Evolutionary conservation across 2,888 invertebrate species (phyloP), one percentile per base, ranked within the genome.

Genomic region (Caenorhabditis uteleia): DNA sequence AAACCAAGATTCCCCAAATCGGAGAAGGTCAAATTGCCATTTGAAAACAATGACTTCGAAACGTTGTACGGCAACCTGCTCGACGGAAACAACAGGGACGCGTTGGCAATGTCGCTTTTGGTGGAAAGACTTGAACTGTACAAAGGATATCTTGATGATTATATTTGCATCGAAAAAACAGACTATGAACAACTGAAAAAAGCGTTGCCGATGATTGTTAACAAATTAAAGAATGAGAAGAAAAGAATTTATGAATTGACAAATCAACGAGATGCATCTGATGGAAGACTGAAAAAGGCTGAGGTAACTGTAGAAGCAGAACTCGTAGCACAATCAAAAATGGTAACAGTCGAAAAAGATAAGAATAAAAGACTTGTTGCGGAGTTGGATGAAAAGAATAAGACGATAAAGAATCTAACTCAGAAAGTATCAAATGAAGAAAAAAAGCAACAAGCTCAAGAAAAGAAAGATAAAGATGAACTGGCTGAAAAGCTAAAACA

Each of bases 351-450:
- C 39, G 59, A 71, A 25, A 56, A 64, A 40, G 54, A 53, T 29
- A 53, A 56, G 33, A 40, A 54, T n/a, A 61, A 65, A 20, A 36
- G 27, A 34, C 40, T 66, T 20, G 58, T 51, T 43, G 49, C 50
- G 18, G 72, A 72, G 21, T n/a, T 68, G n/a, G 61, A 65, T 33
- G 72, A 74, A 43, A 68, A 68, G 40, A 62, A 64, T 50, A 46
- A 46, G 27, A 57, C 77, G 46, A 53, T 78, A 26, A 80, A 81
- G 65, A 72, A 71, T 43, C n/a, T n/a, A n/a, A n/a, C n/a, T n/a
- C n/a, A n/a, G n/a, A n/a, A n/a, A n/a, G n/a, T n/a, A n/a, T n/a
- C n/a, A n/a, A n/a, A n/a, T n/a, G n/a, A n/a, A n/a, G n/a, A n/a
- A n/a, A n/a, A n/a, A n/a, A n/a, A n/a, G n/a, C n/a, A n/a, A n/a